Conservation (phyloP, 2,113 vertebrate species). For the Psammodynastes pulverulentus region DNA sequence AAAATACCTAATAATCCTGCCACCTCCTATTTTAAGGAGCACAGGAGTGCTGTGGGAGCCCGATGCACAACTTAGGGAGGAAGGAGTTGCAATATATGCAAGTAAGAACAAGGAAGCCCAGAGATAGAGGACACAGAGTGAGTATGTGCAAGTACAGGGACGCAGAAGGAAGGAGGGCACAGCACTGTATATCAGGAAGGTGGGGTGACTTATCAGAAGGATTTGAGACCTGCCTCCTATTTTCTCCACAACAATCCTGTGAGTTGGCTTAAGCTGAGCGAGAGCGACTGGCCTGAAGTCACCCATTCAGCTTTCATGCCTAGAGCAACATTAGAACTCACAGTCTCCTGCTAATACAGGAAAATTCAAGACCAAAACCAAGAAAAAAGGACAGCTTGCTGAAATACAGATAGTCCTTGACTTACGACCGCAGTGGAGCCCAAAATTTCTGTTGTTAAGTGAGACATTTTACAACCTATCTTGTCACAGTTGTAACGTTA, state of each 20-base stretch:
- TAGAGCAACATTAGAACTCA: not conserved
- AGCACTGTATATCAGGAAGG: not conserved
- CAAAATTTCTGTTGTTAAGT: not conserved
- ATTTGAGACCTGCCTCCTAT: not conserved
- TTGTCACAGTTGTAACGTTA: not conserved
- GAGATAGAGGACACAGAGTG: not conserved
- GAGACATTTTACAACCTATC: not conserved
- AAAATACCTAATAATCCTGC: not conserved
- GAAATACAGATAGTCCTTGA: not conserved
- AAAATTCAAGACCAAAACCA: not conserved
- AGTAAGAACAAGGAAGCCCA: not conserved
- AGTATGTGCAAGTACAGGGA: not conserved
- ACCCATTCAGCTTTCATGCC: not conserved
- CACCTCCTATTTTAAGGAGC: not conserved
- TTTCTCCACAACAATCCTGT: not conserved
- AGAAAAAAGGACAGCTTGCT: not conserved
- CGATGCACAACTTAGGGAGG: not conserved
- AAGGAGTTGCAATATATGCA: not conserved
- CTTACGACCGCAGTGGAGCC: not conserved
- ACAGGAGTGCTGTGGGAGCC: not conserved
- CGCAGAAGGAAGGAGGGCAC: not conserved
- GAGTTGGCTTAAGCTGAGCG: not conserved
- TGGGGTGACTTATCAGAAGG: not conserved
- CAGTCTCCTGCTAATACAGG: not conserved
- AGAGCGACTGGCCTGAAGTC: not conserved